Evolutionary conservation across 2,113 vertebrate species (phyloP).

Genomic region (Rhineura floridana): DNA sequence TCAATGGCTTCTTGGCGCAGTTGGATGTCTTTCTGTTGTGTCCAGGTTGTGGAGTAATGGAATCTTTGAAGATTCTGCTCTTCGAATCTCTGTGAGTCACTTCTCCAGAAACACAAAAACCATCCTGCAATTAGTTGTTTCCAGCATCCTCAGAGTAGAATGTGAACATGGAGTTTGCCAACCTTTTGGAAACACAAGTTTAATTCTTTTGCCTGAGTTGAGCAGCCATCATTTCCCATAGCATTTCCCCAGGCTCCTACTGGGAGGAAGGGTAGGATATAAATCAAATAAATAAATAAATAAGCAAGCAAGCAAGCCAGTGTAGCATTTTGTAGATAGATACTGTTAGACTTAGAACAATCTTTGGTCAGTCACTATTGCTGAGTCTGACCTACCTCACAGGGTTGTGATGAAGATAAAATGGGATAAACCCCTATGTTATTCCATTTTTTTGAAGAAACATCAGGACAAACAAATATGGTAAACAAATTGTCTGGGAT

Average conservation of each 20-base stretch:
- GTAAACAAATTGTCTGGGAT: background rate
- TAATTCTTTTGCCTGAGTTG: background rate
- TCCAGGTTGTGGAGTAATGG: background rate
- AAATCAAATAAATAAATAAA: no score
- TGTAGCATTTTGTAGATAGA: background rate
- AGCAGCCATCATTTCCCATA: background rate
- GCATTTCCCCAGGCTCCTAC: no score
- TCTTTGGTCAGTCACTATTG: background rate
- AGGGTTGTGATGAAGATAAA: background rate
- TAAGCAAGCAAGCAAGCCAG: no score
- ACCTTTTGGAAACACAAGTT: background rate
- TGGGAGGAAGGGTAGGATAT: no score
- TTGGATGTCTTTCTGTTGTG: background rate
- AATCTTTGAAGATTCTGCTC: background rate
- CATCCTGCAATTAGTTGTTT: background rate
- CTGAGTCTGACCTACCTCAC: background rate
- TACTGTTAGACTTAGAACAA: background rate
- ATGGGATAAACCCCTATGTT: background rate
- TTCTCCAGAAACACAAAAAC: background rate
- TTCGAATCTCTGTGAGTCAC: rapidly evolving
- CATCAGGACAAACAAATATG: background rate
- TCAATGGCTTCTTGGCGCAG: background rate
- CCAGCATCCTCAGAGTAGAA: background rate
- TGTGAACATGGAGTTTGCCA: background rate
- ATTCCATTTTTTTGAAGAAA: background rate